A percentile compares a stretch with the other conserved stretches of the same genome.
Conservation (phyloP, 1,140 invertebrate genomes). For the Plodia interpunctella region DNA sequence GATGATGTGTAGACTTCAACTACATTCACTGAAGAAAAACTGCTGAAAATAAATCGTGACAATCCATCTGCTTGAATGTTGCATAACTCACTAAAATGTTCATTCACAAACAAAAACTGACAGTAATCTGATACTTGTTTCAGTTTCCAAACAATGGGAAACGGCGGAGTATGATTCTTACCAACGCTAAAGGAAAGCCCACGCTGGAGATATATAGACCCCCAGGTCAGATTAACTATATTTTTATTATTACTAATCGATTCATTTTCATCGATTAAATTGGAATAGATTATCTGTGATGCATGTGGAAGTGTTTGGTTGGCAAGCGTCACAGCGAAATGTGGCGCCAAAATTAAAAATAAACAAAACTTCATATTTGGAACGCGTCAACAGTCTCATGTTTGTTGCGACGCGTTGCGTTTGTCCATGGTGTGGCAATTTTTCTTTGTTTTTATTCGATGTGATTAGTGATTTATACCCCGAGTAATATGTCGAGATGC, state of each 20-base stretch:
- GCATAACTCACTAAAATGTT: neutral
- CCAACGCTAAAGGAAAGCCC: constrained; percentile 82
- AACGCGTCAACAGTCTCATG: constrained; percentile 67
- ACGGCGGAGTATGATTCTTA: constrained; percentile 77
- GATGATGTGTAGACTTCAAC: constrained; percentile 32
- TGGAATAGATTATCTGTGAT: constrained; percentile 15
- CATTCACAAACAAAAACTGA: constrained; percentile 11
- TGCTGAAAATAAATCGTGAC: constrained; percentile 45
- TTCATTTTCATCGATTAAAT: constrained; percentile 12
- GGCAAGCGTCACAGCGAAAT: constrained; percentile 50
- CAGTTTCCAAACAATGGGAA: constrained; percentile 76
- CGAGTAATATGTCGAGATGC: constrained; percentile 57
- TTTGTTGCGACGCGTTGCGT: constrained; percentile 47
- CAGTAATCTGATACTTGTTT: constrained; percentile 25
- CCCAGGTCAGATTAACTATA: constrained; percentile 80
- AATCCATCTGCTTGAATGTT: constrained; percentile 22
- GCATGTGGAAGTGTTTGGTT: constrained; percentile 36
- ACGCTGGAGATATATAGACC: constrained; percentile 92
- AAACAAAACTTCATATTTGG: constrained; percentile 72
- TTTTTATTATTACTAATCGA: constrained; percentile 12
- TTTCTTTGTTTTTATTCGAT: constrained; percentile 24
- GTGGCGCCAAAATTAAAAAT: constrained; percentile 75
- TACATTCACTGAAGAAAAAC: constrained; percentile 16
- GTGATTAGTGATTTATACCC: constrained; percentile 34
- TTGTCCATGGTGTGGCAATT: constrained; percentile 30